phyloP scores from a whole-genome alignment of 2,113 vertebrate genomes.

The Rhabdomys dilectus region DNA sequence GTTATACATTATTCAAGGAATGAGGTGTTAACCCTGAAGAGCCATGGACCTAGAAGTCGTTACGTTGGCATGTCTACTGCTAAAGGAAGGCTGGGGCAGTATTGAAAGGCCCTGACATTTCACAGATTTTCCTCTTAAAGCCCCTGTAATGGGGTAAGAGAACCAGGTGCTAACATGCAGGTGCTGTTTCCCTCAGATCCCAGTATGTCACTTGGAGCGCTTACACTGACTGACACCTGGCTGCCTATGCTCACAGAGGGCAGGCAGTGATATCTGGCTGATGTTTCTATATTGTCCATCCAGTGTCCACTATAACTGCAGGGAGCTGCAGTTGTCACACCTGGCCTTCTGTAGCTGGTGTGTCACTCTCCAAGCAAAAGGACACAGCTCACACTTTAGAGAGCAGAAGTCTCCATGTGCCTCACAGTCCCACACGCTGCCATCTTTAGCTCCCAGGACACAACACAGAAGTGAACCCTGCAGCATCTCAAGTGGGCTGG shows the following conservation, averaged over 20 bases:
- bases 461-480: conserved; percentile 32
- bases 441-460: conserved; percentile 18
- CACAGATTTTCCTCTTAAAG: neutral
- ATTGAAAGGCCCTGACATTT: neutral
- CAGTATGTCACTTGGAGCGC: neutral
- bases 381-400: conserved; percentile 45
- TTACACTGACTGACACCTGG: neutral
- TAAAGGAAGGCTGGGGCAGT: neutral
- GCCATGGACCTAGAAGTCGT: neutral
- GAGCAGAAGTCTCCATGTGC: neutral
- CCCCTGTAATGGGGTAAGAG: neutral
- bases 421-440: conserved; percentile 16
- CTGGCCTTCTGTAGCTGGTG: conserved; percentile 18
- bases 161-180: neutral
- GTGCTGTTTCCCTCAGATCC: conserved; percentile 22
- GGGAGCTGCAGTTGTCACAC: conserved; percentile 34
- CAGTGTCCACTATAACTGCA: conserved; percentile 13
- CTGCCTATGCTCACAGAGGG: conserved; percentile 15
- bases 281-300: conserved; percentile 20
- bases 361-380: conserved; percentile 24
- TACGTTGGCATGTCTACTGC: neutral
- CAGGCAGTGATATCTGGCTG: conserved; percentile 11
- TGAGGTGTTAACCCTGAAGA: neutral
- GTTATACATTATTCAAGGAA: neutral
- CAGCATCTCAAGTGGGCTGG: neutral